Percentiles rank a stretch among this genome's conserved stretches.
Conservation (phyloP, 2,888 invertebrate genomes). For the Cerceris rybyensis region DNA sequence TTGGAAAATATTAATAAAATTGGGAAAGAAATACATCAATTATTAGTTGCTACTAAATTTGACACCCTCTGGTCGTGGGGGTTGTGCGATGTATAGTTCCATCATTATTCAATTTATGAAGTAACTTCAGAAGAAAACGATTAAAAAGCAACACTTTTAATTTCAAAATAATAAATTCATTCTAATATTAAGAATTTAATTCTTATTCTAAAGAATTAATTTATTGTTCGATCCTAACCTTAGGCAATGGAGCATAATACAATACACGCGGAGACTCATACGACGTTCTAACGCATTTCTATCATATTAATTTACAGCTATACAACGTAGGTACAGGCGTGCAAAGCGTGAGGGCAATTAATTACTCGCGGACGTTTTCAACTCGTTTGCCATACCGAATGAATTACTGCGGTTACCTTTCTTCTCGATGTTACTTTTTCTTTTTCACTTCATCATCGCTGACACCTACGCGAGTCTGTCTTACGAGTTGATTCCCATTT, state of each 20-base stretch:
- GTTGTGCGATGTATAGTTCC: no score
- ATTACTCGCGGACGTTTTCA: conserved; percentile 74
- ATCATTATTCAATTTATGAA: no score
- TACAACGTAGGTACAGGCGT: conserved; percentile 50
- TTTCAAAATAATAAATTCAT: no score
- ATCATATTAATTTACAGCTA: conserved; percentile 73
- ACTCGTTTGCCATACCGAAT: conserved; percentile 73
- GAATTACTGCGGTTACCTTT: conserved; percentile 72
- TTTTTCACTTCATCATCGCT: conserved; percentile 42
- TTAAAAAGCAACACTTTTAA: no score
- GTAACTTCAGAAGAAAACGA: no score
- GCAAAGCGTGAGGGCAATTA: conserved; percentile 76
- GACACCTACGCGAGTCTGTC: conserved; percentile 63
- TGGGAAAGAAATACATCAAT: background rate
- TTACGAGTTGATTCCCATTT: conserved; percentile 58
- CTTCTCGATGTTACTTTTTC: conserved; percentile 43
- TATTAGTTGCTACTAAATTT: no score
- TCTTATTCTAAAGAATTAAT: no score
- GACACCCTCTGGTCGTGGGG: no score
- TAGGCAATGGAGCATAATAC: conserved; percentile 27
- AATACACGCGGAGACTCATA: conserved; percentile 46
- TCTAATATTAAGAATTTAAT: no score
- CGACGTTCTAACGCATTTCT: conserved; percentile 57
- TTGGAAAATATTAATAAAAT: no score
- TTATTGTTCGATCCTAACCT: background rate